Conservation (phyloP, 2,888 invertebrate species). For the Galeopsomyia nigrocyanea region DNA sequence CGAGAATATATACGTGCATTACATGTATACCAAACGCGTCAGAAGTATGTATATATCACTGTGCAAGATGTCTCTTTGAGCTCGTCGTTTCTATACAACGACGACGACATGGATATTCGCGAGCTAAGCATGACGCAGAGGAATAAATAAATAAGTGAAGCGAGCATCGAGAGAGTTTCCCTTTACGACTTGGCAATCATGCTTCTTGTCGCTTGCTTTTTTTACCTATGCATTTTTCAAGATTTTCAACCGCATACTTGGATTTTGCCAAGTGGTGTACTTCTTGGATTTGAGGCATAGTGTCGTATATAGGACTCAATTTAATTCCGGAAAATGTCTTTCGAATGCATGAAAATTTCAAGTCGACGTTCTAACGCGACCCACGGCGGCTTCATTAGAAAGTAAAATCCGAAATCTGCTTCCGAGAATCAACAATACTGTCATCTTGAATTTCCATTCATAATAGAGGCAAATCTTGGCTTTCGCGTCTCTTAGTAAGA, state of each 20-base stretch:
- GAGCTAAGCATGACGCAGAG: neutral
- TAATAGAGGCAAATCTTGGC: constrained; percentile 17
- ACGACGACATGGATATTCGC: neutral
- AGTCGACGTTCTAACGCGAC: neutral
- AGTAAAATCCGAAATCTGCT: constrained; percentile 16
- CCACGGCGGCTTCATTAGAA: constrained; percentile 15
- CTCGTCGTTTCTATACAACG: too few species aligned
- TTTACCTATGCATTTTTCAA: too few species aligned
- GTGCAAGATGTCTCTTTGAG: too few species aligned
- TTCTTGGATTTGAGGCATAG: too few species aligned
- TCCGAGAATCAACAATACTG: constrained; percentile 25
- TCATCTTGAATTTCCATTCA: constrained; percentile 26
- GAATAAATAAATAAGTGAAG: neutral
- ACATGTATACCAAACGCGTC: too few species aligned
- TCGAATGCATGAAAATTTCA: constrained; percentile 3
- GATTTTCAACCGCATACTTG: neutral
- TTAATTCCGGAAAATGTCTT: too few species aligned
- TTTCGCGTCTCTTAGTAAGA: neutral
- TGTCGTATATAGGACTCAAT: too few species aligned
- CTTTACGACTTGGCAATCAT: too few species aligned
- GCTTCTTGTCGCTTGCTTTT: too few species aligned
- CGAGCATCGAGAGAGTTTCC: neutral
- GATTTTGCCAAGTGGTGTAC: neutral
- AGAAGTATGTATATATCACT: too few species aligned
- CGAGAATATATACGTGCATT: neutral